phyloP scores from a whole-genome alignment of 2,888 invertebrate species.

The Polydrusus tereticollis region DNA sequence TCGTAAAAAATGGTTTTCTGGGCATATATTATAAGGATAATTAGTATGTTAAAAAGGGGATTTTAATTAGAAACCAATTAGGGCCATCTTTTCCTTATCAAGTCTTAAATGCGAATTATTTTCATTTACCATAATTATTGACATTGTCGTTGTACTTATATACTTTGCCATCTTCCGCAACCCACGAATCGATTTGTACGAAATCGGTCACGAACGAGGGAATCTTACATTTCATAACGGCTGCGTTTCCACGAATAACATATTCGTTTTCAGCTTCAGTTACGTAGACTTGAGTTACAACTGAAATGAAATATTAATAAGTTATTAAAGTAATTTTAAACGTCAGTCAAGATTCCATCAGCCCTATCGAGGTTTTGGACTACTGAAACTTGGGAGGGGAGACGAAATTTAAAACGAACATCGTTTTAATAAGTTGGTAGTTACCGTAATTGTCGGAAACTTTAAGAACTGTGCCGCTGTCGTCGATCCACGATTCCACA shows the following conservation, averaged over 20 bases:
- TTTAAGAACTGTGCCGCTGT: constrained; percentile 71
- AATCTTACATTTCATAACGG: constrained; percentile 93
- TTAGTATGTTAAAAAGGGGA: too few relatives aligned
- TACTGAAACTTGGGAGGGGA: constrained; percentile 17
- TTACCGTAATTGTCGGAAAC: constrained; percentile 70
- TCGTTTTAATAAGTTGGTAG: background rate
- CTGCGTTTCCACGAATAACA: constrained; percentile 92
- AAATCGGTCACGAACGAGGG: constrained; percentile 95
- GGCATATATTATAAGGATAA: too few relatives aligned
- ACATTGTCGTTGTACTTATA: constrained; percentile 73
- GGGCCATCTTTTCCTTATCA: constrained; percentile 26
- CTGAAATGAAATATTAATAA: constrained; percentile 70
- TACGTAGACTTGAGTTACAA: constrained; percentile 90
- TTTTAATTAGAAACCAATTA: too few relatives aligned
- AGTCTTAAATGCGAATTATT: background rate
- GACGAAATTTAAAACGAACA: background rate
- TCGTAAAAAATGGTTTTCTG: too few relatives aligned
- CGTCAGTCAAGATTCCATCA: background rate
- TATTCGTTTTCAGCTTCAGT: constrained; percentile 95
- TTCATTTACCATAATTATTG: constrained; percentile 54
- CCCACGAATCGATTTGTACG: constrained; percentile 88
- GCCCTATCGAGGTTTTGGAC: constrained; percentile 21
- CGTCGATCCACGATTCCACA: constrained; percentile 79
- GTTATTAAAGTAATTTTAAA: background rate
- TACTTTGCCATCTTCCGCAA: constrained; percentile 81